Evolutionary conservation across 2,113 vertebrate genomes (phyloP).

Genomic region (Elanus axillaris): DNA sequence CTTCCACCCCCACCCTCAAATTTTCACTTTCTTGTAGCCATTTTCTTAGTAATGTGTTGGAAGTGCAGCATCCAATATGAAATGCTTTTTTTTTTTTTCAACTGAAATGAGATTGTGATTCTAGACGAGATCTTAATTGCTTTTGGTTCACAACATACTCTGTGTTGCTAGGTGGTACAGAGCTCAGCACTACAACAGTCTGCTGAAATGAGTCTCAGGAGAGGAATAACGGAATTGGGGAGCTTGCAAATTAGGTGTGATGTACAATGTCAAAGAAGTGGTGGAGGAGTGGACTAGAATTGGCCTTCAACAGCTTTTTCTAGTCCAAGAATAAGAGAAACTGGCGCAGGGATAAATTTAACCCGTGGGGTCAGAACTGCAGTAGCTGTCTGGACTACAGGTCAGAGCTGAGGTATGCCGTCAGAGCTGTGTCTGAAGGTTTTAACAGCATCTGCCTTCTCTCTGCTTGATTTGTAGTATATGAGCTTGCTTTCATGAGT

Average conservation of each 20-base stretch:
- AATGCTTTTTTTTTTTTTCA: neutral
- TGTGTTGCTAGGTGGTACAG: constrained; percentile 31
- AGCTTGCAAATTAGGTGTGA: constrained; percentile 17
- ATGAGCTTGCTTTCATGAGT: neutral
- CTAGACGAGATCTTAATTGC: constrained; percentile 22
- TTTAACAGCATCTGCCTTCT: neutral
- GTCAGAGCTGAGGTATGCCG: neutral
- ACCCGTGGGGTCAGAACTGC: neutral
- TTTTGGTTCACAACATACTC: constrained; percentile 1
- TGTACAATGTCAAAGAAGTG: neutral
- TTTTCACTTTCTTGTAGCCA: neutral
- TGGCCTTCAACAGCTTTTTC: neutral
- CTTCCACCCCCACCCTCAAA: neutral
- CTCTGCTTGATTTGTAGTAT: neutral
- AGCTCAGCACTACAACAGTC: neutral
- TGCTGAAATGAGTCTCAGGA: neutral
- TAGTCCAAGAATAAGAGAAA: neutral
- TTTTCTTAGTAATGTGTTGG: neutral
- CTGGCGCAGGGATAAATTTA: neutral
- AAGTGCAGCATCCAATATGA: neutral
- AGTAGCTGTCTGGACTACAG: neutral
- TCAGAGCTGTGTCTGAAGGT: neutral
- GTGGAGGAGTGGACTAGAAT: neutral
- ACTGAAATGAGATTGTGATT: constrained; percentile 1
- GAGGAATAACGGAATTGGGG: neutral